Evolutionary conservation across 2,113 vertebrate species (phyloP), one percentile per base, ranked within the genome.

Genomic region (Psilopogon haemacephalus): DNA sequence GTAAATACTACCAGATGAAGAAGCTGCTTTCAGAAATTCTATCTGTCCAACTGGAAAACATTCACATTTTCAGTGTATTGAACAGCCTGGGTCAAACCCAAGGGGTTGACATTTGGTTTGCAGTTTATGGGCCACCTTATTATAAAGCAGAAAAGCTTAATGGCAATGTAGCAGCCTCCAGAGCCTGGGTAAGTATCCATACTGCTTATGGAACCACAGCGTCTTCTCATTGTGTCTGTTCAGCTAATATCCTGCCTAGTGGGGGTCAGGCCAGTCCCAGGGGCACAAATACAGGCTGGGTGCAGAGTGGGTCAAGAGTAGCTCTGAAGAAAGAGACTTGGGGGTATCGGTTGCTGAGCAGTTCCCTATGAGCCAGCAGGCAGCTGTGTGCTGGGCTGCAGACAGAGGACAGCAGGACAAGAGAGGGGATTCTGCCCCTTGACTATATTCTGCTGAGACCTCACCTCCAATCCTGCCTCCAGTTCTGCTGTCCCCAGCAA

Each of bases 51-150:
- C 84, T 91, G 1, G 97, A 98, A 58, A 97, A 98, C 1, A 83
- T 99, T 52, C 97, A 98, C 32, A 82, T 99, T 91, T 99, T 99
- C 97, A 98, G 98, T 28, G 97, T 98, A n/a, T 85, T 97, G 48
- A 97, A 95, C 11, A 94, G 93, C 38, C 76, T 93, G 6, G 95
- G 65, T 42, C 95, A 91, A 15, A 80, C 70, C 37, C 96, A 8
- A 70, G 97, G 96, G 33, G 62, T 98, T 77, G 97, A 97, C 64
- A 80, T 98, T 48, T 99, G 98, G 98, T 98, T 98, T 46, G 96
- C 97, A 7, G 97, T 98, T 64, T 97, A 97, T 33, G 98, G 98
- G 59, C 97, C 98, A 2, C 96, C 98, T 11, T 98, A 98, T 89
- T 98, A 98, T 92, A 98, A 96, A 94, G 87, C 98, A 6, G 98